Base-by-base conservation (phyloP, 53 echinoderm and acorn worm genomes). In the Actinopyga echinites region DNA sequence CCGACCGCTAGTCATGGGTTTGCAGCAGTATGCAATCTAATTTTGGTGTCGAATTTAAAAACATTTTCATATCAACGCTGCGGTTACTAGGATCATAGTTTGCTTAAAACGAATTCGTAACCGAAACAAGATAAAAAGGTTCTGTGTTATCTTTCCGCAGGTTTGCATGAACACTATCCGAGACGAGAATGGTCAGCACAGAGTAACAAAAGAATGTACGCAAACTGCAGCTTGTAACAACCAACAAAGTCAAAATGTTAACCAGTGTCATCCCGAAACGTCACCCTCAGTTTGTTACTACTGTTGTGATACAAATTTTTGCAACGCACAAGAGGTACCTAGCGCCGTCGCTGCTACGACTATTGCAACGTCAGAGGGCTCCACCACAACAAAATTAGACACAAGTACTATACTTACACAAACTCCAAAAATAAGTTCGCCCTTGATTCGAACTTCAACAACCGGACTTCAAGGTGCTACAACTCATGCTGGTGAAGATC, bases 111-210 rank as follows among this genome's bases (percentile, higher is more conserved):
- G 11, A 19, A 12, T 54, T 54, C 19, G 55, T 19, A 54, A 54
- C 55, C 55, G 10, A 54, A 12, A 19, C 19, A 54, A 19, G 10
- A 54, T 12, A 54, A 19, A 54, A 12, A 12, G 55, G 19, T 19
- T 10, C n/a, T n/a, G n/a, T n/a, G n/a, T 6, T 13, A 15, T 15
- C 3, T 35, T 74, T 74, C 25, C 2, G 7, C 75, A 75, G 75
- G 75, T 75, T 22, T 75, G 75, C 75, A 75, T 75, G 75, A 53
- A 75, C 44, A 75, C 75, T 29, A 53, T 75, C 8, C 6, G 75
- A 10, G 75, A 75, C 9, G 75, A 75, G 30, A 75, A 75, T 30
- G 75, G 75, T 22, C 12, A 7, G 15, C 75, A 75, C 49, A 49
- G 9, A 53, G 75, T 75, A 23, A 42, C 38, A 4, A 75, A 75